phyloP scores from a whole-genome alignment of 2,888 invertebrate species.

The Leucoma salicis region DNA sequence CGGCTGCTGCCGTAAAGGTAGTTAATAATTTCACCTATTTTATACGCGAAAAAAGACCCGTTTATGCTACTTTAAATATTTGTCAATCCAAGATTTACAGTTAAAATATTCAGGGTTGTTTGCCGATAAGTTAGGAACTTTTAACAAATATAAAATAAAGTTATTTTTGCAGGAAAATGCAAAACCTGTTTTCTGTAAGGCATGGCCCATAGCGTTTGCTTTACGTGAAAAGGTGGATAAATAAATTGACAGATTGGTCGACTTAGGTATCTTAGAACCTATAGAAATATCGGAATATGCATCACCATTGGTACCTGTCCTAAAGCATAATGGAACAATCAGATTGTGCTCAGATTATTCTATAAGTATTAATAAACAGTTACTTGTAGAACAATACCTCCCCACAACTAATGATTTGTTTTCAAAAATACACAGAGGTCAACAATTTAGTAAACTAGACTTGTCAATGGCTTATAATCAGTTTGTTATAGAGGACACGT shows the following conservation, averaged over 20 bases:
- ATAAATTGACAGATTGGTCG: not conserved
- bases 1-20: not conserved
- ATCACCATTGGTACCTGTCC: not conserved
- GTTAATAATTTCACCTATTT: not conserved
- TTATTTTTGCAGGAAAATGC: not conserved
- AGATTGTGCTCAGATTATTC: too few relatives aligned
- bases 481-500: too few relatives aligned
- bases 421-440: not conserved
- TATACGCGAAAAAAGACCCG: too few relatives aligned
- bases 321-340: too few relatives aligned
- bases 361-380: not conserved
- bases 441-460: not conserved
- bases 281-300: not conserved
- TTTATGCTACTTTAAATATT: too few relatives aligned
- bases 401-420: constrained; percentile 1
- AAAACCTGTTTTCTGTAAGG: too few relatives aligned
- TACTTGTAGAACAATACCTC: not conserved
- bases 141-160: not conserved
- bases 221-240: too few relatives aligned
- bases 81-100: too few relatives aligned
- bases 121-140: too few relatives aligned
- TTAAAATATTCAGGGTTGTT: too few relatives aligned
- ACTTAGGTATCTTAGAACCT: constrained; percentile 18
- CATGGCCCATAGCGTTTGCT: too few relatives aligned
- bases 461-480: not conserved